Evolutionary conservation across 2,888 invertebrate genomes (phyloP), one percentile per base, ranked within the genome.

Genomic region (Parapristionchus giblindavisi): DNA sequence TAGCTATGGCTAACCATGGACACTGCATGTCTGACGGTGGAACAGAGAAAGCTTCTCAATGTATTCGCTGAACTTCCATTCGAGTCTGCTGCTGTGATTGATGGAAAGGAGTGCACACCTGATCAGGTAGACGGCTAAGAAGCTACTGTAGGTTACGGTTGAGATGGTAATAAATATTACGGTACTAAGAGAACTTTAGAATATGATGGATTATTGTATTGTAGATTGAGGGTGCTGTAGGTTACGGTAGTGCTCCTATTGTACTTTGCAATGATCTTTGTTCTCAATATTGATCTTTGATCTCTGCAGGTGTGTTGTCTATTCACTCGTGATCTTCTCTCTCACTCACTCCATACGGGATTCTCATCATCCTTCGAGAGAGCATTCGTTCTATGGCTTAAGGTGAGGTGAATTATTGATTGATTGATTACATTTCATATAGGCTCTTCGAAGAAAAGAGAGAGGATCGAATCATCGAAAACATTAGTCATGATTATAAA

Each of bases 61-160:
- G 89, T 95, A 1, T 91, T 93, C 78, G 89, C 93, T 75, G 93
- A 94, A 88, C 91, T 92, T 0, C 88, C 95, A 38, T 91, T 92
- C 29, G 94, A 95, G 88, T 92, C 93, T 75, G 92, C 94, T 0
- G 91, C 87, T 11, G 75, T 77, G 2, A 79, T 87, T 14, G 81
- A 87, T 58, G 86, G 86, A 29, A 52, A 38, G 24, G 34, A 60
- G 48, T 27, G 27, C 32, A 61, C 29, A 11, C 34, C 73, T 32
- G 60, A 73, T 73, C 60, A 73, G 34, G 73, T 68, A 48, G 11
- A 34, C 48, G 48, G 48, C 48, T 32, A 51, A 36, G 38, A 27
- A 14, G 11, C 17, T 54, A 54, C 24, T 14, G 54, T 2, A 29
- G 52, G 36, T 21, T 32, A 34, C 36, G 51, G 52, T 68, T 51